These are phyloP conservation scores for Solea solea DNA, from an alignment of 2,113 vertebrate species.

Conservation along the genomic window DNA sequence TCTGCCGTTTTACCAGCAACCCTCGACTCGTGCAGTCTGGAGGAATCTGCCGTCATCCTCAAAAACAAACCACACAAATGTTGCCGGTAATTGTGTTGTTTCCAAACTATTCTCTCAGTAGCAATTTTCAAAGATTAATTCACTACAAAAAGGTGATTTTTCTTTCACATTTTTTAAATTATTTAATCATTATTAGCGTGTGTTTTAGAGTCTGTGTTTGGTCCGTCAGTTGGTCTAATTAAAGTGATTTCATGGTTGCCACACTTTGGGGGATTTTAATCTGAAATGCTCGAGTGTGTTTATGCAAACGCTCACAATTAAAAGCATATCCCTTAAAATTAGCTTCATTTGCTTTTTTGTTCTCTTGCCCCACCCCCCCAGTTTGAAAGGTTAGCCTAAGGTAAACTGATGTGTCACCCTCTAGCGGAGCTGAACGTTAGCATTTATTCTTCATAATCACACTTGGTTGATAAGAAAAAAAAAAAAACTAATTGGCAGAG, in stretches of 20 bases:
- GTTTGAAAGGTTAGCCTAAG: constrained; percentile 71
- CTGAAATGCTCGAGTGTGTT: constrained; percentile 75
- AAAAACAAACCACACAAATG: too few species aligned
- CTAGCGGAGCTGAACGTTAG: constrained; percentile 75
- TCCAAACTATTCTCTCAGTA: too few species aligned
- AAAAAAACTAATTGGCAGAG: constrained; percentile 67
- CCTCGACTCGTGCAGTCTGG: constrained; percentile 5
- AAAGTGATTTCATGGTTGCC: constrained; percentile 78
- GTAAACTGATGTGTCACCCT: constrained; percentile 74
- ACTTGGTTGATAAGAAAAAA: constrained; percentile 53
- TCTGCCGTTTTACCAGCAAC: constrained; percentile 27
- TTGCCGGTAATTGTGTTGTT: too few species aligned
- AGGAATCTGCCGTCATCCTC: neutral
- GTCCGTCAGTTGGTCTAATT: constrained; percentile 73
- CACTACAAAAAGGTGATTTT: too few species aligned
- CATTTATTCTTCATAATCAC: constrained; percentile 81
- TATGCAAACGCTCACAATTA: constrained; percentile 73
- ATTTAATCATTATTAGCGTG: constrained; percentile 44
- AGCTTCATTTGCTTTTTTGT: constrained; percentile 55
- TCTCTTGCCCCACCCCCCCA: constrained; percentile 29
- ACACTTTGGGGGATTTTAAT: constrained; percentile 71
- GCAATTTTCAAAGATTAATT: too few species aligned
- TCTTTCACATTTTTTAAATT: neutral
- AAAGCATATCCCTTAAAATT: constrained; percentile 78
- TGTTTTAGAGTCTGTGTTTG: constrained; percentile 30